Evolutionary conservation across 2,888 invertebrate species (phyloP), one percentile per base, ranked within the genome.

Genomic region (Lasius platythorax): DNA sequence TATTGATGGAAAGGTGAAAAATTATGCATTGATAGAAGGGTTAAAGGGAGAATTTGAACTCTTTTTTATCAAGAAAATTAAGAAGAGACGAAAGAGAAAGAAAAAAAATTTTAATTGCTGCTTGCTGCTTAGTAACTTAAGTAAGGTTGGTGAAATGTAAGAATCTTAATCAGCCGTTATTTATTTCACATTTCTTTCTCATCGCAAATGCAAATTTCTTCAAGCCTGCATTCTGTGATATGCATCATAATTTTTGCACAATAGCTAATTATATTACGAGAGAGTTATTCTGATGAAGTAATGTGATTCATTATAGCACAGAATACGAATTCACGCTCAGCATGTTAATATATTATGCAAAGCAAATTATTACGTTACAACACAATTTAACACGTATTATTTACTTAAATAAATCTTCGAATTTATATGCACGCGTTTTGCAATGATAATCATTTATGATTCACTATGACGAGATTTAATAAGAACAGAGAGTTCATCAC

Each of bases 341-440:
- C 18, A 11, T 6, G 43, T 67, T 28, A 46, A 43, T 23, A 18
- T 63, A 9, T 18, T n/a, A 50, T 33, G n/a, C 46, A 28, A 50
- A 53, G 18, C 23, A 43, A 23, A 70, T 70, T 15, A 28, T 18
- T 11, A 28, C 18, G 2, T 28, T 68, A 46, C n/a, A 18, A 12
- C 53, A 18, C 33, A 30, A 70, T 70, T 53, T 33, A 53, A 53
- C n/a, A 6, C n/a, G 33, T n/a, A 53, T 70, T 33, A 30, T 50
- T 68, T 68, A 70, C 15, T 67, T 67, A 23, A 43, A 67, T 43
- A 28, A 43, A 23, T 12, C 43, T 43, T 67, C 9, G n/a, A 68
- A 43, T 56, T 56, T 56, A 43, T n/a, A 3, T 9, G 6, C n/a
- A 1, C 67, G 9, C 18, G 8, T 23, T 37, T 30, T 11, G 6